Evolutionary conservation across 2,113 vertebrate species (phyloP).

Genomic region (Phalacrocorax aristotelis): DNA sequence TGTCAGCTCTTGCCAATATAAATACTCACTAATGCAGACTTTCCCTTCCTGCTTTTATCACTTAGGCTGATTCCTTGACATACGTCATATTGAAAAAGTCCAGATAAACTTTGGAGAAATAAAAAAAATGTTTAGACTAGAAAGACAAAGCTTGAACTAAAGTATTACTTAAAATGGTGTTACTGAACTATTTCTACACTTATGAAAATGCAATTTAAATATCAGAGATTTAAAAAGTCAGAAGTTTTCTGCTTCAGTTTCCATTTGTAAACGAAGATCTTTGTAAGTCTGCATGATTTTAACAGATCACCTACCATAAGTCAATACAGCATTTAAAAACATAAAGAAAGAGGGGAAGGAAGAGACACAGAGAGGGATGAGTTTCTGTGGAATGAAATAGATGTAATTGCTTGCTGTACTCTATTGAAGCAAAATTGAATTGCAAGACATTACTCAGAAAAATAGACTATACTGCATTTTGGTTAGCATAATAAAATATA

Average conservation of each 20-base stretch:
- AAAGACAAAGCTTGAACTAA: slow-evolving; percentile 57
- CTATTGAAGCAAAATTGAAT: background rate
- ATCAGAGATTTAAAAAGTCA: background rate
- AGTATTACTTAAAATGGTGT: slow-evolving; percentile 46
- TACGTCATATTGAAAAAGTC: slow-evolving; percentile 68
- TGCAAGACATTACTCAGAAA: background rate
- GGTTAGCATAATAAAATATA: background rate
- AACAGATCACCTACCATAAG: background rate
- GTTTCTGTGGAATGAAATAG: background rate
- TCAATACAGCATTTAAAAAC: background rate
- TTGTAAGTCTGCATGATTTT: slow-evolving; percentile 2
- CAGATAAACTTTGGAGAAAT: slow-evolving; percentile 67
- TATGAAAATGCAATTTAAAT: slow-evolving; percentile 34
- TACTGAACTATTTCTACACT: slow-evolving; percentile 35
- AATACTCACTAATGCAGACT: slow-evolving; percentile 79
- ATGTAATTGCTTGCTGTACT: background rate
- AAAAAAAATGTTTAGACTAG: slow-evolving; percentile 68
- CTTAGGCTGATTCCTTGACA: slow-evolving; percentile 64
- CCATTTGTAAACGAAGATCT: background rate
- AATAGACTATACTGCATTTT: background rate
- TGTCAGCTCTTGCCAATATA: slow-evolving; percentile 79
- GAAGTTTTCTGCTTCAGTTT: slow-evolving; percentile 22
- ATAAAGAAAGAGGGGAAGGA: background rate
- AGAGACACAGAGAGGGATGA: background rate
- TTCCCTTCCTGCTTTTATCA: slow-evolving; percentile 76